Evolutionary conservation across 92 coral and sea anemone genomes (phyloP).

Genomic region (Bergia sp.): DNA sequence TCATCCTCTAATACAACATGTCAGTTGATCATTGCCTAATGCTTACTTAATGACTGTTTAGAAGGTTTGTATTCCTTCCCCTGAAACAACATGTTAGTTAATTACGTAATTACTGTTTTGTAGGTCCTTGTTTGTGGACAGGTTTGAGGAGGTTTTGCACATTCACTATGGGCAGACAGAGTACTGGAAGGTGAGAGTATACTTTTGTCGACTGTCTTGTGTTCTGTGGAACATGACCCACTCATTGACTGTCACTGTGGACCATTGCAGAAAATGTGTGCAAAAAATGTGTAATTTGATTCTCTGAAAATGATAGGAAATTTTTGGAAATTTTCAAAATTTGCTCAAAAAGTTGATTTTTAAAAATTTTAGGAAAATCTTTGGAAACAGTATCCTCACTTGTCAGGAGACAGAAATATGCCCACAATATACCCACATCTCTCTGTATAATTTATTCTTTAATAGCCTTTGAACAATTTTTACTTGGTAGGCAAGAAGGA

Average conservation of each 20-base stretch:
- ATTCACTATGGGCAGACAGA: conserved; percentile 93
- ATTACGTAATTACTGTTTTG: background rate
- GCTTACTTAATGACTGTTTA: background rate
- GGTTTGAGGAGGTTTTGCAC: conserved; percentile 98
- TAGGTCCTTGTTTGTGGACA: conserved; percentile 95
- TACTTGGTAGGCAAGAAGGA: conserved; percentile 82
- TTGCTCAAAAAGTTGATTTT: too few species aligned
- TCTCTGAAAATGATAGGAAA: too few species aligned
- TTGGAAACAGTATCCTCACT: background rate
- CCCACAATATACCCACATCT: background rate
- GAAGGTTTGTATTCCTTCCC: conserved; percentile 65
- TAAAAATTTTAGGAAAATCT: too few species aligned
- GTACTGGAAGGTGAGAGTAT: conserved; percentile 85
- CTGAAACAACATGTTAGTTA: background rate
- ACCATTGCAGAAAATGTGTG: too few species aligned
- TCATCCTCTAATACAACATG: background rate
- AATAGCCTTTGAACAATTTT: background rate
- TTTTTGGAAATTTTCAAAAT: too few species aligned
- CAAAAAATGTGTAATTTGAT: too few species aligned
- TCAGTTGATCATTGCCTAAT: background rate
- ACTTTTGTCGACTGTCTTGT: background rate
- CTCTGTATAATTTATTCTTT: background rate
- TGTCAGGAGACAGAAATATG: too few species aligned
- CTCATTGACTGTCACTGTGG: too few species aligned
- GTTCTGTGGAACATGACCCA: too few species aligned